phyloP scores from a whole-genome alignment of 1,140 invertebrate species.

The Cheumatopsyche charites region DNA sequence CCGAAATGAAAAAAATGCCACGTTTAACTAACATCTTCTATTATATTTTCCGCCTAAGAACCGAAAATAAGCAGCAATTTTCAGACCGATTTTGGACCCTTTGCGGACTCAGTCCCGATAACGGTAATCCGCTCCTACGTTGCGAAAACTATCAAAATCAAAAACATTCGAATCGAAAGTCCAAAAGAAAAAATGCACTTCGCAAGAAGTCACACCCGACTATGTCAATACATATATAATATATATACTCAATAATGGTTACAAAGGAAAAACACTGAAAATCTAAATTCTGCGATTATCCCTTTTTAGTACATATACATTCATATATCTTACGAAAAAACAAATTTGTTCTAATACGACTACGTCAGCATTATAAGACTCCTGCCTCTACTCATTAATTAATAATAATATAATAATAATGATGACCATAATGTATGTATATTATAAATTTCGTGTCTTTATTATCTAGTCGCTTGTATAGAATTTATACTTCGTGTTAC shows the following conservation, averaged over 20 bases:
- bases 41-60: no score
- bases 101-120: neutral
- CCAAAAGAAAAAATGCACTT: no score
- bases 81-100: conserved; percentile 17
- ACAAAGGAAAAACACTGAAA: neutral
- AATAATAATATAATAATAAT: no score
- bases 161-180: neutral
- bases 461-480: conserved; percentile 21
- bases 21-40: neutral
- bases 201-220: conserved; percentile 2
- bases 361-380: conserved; percentile 12
- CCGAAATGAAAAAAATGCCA: neutral
- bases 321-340: neutral
- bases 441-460: conserved; percentile 21
- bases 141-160: neutral
- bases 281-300: conserved; percentile 5
- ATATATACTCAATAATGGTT: conserved; percentile 5
- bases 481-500: conserved; percentile 25
- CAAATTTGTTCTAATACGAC: neutral
- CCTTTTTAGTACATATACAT: no score
- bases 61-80: no score
- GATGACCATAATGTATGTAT: neutral
- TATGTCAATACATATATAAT: conserved; percentile 9
- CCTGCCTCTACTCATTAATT: conserved; percentile 9
- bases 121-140: neutral